Conservation (phyloP, 2,113 vertebrate species). For the Saguinus midas region DNA sequence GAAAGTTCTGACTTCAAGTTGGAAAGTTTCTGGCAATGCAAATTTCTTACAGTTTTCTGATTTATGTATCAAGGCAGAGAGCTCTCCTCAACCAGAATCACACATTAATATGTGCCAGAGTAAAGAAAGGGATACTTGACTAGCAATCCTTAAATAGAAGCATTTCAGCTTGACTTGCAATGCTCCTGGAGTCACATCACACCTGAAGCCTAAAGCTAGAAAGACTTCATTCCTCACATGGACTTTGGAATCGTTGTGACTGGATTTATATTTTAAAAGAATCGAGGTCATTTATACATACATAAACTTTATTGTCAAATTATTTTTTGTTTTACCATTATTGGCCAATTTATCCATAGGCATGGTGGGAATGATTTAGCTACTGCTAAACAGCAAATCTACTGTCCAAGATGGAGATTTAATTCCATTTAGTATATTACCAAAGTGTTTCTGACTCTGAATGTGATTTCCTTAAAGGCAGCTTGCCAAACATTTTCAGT, state of each 20-base stretch:
- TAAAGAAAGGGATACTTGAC: neutral
- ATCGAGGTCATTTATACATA: neutral
- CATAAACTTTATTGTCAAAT: neutral
- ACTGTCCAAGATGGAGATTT: neutral
- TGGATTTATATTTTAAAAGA: neutral
- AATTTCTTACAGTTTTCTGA: constrained; percentile 51
- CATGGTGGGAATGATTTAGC: neutral
- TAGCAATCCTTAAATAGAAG: constrained; percentile 13
- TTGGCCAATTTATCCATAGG: neutral
- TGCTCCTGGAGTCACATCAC: neutral
- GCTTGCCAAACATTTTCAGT: neutral
- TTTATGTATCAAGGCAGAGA: constrained; percentile 65
- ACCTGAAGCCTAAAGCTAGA: neutral
- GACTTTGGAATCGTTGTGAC: neutral
- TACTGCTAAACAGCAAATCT: neutral
- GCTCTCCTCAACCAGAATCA: neutral
- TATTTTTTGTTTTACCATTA: neutral
- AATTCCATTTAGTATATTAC: neutral
- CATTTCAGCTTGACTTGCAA: neutral
- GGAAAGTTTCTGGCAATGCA: constrained; percentile 51
- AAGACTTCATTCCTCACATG: neutral
- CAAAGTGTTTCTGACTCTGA: neutral
- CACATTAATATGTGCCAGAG: neutral
- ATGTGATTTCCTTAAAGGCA: neutral
- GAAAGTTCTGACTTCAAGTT: constrained; percentile 39